Evolutionary conservation across 2,113 vertebrate species (phyloP), one percentile per base, ranked within the genome.

Genomic region (Pomatostomus ruficeps): DNA sequence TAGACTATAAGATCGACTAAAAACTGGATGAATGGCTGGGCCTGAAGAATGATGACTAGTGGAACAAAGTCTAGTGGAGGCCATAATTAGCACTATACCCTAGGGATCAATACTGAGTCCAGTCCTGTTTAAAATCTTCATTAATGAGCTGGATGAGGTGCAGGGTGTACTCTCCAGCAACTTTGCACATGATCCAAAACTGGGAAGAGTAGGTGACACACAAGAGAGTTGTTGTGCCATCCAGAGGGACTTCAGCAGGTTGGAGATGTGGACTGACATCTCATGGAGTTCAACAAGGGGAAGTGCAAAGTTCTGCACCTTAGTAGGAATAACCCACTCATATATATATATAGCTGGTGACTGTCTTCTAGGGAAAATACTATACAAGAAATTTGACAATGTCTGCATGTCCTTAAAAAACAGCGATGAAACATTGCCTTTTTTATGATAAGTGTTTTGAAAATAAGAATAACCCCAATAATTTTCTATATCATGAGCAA

Each of bases 341-440:
- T 0, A 0, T n/a, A n/a, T 38, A 35, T 10, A 10, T 36, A 18
- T 36, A 6, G 7, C 13, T 76, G 23, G 2, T 0, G 0, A 3
- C 33, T 61, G 43, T 49, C 5, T 55, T 63, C 20, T 6, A 33
- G 11, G 15, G 3, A 1, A 49, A 40, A 45, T 49, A n/a, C 5
- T 36, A 23, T 12, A 26, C 2, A 68, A 35, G 7, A 42, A 4
- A 52, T 74, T 45, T 71, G 12, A 57, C 71, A 58, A 75, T 31
- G 2, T 51, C 23, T 59, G 15, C 2, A 22, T 49, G 13, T 55
- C 28, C 25, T 55, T 51, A 40, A 49, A 55, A 94, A 67, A 26
- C 5, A 65, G 12, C 46, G 52, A 42, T 29, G 7, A 75, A 85
- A 43, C 5, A 14, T 5, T 71, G 17, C 0, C 2, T 8, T n/a